These are phyloP conservation scores for Patella depressa DNA, from an alignment of 2,888 invertebrate species.

Conservation along the genomic window DNA sequence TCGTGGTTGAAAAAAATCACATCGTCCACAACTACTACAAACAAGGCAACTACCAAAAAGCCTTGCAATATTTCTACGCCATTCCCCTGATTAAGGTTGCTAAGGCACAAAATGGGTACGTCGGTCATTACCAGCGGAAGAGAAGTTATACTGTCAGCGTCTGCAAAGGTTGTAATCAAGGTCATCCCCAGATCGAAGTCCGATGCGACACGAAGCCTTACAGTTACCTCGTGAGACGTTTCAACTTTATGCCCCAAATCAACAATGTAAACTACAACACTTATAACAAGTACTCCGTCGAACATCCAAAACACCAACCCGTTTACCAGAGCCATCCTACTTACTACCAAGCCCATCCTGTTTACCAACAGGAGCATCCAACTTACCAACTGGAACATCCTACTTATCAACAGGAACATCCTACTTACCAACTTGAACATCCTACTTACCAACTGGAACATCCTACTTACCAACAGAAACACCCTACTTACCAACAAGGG, in stretches of 20 bases:
- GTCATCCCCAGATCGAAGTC: background rate
- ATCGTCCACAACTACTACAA: conserved; percentile 6
- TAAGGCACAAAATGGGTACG: background rate
- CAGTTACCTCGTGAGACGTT: background rate
- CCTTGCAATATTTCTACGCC: conserved; percentile 2
- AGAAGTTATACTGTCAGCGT: conserved; percentile 3
- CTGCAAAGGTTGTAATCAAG: background rate
- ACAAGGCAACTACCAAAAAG: background rate
- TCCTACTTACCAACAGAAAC: background rate
- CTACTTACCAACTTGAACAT: background rate
- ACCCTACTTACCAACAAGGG: background rate
- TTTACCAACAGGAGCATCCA: background rate
- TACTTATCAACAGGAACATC: background rate
- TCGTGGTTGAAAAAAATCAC: background rate
- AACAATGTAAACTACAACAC: background rate
- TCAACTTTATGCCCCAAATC: background rate
- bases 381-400: background rate
- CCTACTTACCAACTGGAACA: background rate
- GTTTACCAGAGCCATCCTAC: background rate
- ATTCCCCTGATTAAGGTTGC: background rate
- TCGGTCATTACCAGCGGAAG: background rate
- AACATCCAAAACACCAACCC: no score
- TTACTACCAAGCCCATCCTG: background rate
- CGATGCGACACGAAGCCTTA: conserved; percentile 2
- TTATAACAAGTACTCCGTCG: background rate